Percentiles rank a stretch among this genome's conserved stretches.
Evolutionary conservation across 2,888 invertebrate genomes (phyloP).

Genomic region (Entomobrya proxima): DNA sequence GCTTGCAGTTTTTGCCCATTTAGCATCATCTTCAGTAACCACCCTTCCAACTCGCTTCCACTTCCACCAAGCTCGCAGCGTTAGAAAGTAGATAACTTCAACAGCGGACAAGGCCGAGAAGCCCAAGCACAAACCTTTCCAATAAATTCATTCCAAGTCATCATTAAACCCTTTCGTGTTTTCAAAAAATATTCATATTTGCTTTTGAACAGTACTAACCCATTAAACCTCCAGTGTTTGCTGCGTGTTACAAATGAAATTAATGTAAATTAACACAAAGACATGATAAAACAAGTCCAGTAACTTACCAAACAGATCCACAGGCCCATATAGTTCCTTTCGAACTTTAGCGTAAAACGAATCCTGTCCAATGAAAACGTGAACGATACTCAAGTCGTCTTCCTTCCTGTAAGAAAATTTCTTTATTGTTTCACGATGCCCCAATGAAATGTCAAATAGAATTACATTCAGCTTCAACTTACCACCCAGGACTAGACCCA

Average conservation of each 20-base stretch:
- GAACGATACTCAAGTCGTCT: slow-evolving; percentile 71
- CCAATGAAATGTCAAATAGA: no score
- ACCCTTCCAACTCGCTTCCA: slow-evolving; percentile 22
- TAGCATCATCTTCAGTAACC: slow-evolving; percentile 9
- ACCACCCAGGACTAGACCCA: slow-evolving; percentile 39
- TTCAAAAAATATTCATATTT: no score
- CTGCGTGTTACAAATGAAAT: not conserved
- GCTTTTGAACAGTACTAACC: no score
- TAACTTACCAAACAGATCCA: slow-evolving; percentile 73
- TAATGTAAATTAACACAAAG: not conserved
- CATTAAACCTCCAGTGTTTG: slow-evolving; percentile 71
- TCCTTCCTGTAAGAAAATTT: slow-evolving; percentile 57
- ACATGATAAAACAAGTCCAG: not conserved
- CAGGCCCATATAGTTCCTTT: slow-evolving; percentile 70
- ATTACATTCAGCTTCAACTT: not conserved
- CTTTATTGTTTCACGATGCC: not conserved
- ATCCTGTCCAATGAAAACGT: slow-evolving; percentile 72
- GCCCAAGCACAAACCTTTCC: slow-evolving; percentile 67
- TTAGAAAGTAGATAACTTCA: slow-evolving; percentile 70
- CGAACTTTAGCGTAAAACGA: slow-evolving; percentile 70
- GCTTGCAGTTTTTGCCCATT: slow-evolving; percentile 2
- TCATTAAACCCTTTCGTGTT: no score
- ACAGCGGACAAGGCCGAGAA: slow-evolving; percentile 68
- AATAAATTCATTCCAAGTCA: no score
- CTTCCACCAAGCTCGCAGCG: slow-evolving; percentile 66